phyloP scores from a whole-genome alignment of 92 coral and sea anemone species.

The Porites rus region DNA sequence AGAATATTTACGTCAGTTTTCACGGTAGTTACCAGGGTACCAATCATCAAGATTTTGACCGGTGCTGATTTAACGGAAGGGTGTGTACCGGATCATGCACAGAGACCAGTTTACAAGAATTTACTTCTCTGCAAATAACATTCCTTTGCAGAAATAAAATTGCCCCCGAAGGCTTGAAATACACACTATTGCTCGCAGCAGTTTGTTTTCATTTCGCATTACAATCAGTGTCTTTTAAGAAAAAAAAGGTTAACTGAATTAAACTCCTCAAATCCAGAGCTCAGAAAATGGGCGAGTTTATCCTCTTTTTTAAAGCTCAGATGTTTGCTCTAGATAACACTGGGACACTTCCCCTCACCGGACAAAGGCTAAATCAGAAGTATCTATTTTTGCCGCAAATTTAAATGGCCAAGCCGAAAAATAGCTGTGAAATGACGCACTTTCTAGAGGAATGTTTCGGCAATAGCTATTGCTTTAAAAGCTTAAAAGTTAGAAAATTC shows the following conservation, averaged over 20 bases:
- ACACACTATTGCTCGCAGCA: not conserved
- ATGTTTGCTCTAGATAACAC: constrained; percentile 44
- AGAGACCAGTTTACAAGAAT: not conserved
- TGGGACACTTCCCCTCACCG: constrained; percentile 22
- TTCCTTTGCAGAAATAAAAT: constrained; percentile 10
- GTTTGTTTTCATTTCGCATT: constrained; percentile 28
- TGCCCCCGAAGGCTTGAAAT: not conserved
- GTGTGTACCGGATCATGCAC: constrained; percentile 36
- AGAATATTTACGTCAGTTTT: constrained; percentile 11
- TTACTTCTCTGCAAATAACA: constrained; percentile 18
- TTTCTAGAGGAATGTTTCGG: constrained; percentile 48
- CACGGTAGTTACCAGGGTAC: not conserved
- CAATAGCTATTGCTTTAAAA: constrained; percentile 24
- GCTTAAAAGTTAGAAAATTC: constrained; percentile 37
- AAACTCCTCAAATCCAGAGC: constrained; percentile 15
- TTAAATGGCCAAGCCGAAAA: constrained; percentile 10
- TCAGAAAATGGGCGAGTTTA: constrained; percentile 19
- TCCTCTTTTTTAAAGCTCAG: constrained; percentile 43
- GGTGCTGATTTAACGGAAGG: constrained; percentile 45
- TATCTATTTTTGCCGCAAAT: constrained; percentile 13
- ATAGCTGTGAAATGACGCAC: constrained; percentile 8
- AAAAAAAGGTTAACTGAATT: not conserved
- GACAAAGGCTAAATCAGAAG: constrained; percentile 21
- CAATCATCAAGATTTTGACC: not conserved
- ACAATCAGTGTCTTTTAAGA: no score